Percentiles rank a stretch among this genome's conserved stretches.
phyloP scores from a whole-genome alignment of 2,797 vertebrate genomes.

The Pangasius djambal region DNA sequence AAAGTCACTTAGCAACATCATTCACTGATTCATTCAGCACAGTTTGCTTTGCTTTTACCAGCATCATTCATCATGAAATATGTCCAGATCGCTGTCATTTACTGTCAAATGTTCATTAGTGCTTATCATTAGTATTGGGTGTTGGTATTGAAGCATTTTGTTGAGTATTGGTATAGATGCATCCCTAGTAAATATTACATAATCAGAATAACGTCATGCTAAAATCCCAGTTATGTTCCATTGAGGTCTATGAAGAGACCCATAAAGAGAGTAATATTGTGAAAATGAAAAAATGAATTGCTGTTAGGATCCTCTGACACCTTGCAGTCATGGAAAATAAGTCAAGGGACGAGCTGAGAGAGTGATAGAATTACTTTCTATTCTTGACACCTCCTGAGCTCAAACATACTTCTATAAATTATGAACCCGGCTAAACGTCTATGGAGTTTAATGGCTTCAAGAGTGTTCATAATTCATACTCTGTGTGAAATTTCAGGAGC shows the following conservation, averaged over 20 bases:
- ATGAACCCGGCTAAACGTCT: not conserved
- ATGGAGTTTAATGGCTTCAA: not conserved
- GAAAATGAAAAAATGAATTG: not conserved
- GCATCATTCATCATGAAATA: too few relatives aligned
- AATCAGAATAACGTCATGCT: not conserved
- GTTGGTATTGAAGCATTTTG: not conserved
- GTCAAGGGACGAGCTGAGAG: not conserved
- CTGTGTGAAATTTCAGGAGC: slow-evolving; percentile 76
- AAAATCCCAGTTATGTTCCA: not conserved
- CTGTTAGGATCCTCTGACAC: not conserved
- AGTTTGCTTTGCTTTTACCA: too few relatives aligned
- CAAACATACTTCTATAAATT: slow-evolving; percentile 8
- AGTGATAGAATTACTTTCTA: slow-evolving; percentile 9
- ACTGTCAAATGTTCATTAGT: not conserved
- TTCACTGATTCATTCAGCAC: too few relatives aligned
- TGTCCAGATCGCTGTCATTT: too few relatives aligned
- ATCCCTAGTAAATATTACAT: not conserved
- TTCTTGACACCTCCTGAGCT: not conserved
- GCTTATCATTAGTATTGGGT: not conserved
- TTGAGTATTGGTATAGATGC: not conserved
- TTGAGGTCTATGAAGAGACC: not conserved
- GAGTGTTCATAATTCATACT: slow-evolving; percentile 1
- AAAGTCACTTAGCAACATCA: too few relatives aligned
- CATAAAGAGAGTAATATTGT: not conserved
- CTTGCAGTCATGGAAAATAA: slow-evolving; percentile 18